Evolutionary conservation across 2,888 invertebrate species (phyloP).

Genomic region (Teleogryllus oceanicus): DNA sequence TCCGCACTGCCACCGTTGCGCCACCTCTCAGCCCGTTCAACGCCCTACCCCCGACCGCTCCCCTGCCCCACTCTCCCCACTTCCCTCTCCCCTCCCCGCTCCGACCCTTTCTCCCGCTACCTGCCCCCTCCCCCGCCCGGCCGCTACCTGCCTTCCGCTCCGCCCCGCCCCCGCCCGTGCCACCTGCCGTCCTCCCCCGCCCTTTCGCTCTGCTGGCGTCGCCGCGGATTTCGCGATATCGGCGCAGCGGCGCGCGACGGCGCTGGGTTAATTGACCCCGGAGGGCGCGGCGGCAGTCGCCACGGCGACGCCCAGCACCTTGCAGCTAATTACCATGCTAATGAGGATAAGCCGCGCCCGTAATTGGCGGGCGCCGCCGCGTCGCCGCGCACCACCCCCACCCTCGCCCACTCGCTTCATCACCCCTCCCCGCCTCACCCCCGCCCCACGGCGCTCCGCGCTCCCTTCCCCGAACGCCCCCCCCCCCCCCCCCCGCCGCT

Average conservation of each 20-base stretch:
- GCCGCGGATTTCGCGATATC: neutral
- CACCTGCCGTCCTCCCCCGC: neutral
- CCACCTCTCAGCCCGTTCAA: too few species aligned
- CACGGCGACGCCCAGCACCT: conserved; percentile 9
- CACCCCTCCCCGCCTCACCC: neutral
- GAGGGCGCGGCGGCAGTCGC: conserved; percentile 21
- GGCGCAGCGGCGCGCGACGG: neutral
- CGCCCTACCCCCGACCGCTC: too few species aligned
- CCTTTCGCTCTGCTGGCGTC: neutral
- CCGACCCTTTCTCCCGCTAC: too few species aligned
- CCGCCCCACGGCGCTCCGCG: neutral
- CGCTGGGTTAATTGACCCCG: conserved; percentile 18
- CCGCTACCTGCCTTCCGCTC: too few species aligned
- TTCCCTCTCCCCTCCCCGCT: too few species aligned
- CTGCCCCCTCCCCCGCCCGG: neutral
- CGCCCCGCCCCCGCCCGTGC: too few species aligned
- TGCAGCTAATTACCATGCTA: conserved; percentile 48
- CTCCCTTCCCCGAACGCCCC: neutral
- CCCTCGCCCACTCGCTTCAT: neutral
- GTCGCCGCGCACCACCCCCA: neutral
- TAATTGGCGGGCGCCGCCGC: neutral
- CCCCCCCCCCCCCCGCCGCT: neutral
- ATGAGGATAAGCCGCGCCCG: conserved; percentile 48
- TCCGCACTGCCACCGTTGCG: too few species aligned
- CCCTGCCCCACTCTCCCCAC: too few species aligned